Base-by-base conservation (phyloP, 2,888 invertebrate species). In the Noctuana brunneofusca region DNA sequence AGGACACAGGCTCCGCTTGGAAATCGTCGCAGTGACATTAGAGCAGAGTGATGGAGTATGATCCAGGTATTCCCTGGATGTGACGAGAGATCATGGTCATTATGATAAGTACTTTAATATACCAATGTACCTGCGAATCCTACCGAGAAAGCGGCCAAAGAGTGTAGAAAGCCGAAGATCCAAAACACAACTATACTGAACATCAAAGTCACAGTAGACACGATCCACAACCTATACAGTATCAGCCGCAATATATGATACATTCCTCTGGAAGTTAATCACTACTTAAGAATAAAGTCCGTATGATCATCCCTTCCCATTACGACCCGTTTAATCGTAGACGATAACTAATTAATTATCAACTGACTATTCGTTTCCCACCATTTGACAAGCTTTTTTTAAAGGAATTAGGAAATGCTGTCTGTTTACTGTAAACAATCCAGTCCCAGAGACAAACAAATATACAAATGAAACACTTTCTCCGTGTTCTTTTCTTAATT, bases 171-270 rank as follows among this genome's bases (percentile, higher is more conserved):
- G 59, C 97, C 97, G 83, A 96, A 96, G 71, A 96, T 93, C 94
- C 96, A 97, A 87, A 96, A 97, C 50, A 96, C 91, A 68, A 97
- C 80, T 73, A 97, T 93, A 80, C 96, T 95, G 58, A 95, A 91
- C 62, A 97, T 92, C 69, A 96, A 87, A 63, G 95, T 95, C 64
- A 95, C 92, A 38, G 95, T 94, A 52, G 96, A 95, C 65, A 96
- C 93, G 59, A 95, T 94, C 96, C 97, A 97, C 75, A 97, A 94
- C 84, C 94, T 94, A 78, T 94, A 92, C 68, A 94, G 84, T 74
- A 94, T 92, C 66, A 91, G 80, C 65, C 93, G 82, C 63, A 94
- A 64, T 72, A 90, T 79, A 66, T 87, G 83, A 80, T 81, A 84
- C 89, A 91, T 89, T 48, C 57, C 56, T 50, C 30, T 52, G n/a